Evolutionary conservation across 2,113 vertebrate genomes (phyloP), one percentile per base, ranked within the genome.

Genomic region (Butastur rufipennis): DNA sequence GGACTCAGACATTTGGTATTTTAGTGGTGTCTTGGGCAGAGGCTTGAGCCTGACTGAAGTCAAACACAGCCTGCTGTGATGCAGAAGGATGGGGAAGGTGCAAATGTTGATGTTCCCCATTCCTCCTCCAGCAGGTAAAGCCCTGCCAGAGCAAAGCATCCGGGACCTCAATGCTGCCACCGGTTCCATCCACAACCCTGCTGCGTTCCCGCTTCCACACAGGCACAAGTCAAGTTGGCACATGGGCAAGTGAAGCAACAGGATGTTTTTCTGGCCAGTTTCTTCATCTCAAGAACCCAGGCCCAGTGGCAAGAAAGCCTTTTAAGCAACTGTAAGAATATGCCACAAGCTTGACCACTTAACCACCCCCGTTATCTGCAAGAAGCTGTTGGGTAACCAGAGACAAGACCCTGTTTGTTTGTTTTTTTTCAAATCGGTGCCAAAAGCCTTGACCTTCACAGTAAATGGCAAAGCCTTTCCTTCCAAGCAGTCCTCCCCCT

Each of bases 191-290:
- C 86, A 32, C 47, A 36, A 0, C 72, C 52, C 56, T 2, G 3
- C 78, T 7, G 4, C 29, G 0, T 36, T 43, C 91, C 91, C 63
- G 27, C 65, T 21, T 21, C 47, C 21, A 22, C 3, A 1, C 56
- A 27, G 83, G 34, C 45, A 56, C 36, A 12, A 19, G 55, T 17
- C 65, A 43, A 55, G 88, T 8, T 58, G 71, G 79, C 70, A 47
- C 78, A 47, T 0, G 17, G 86, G 80, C 72, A 40, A 70, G 53
- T 95, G 94, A 93, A 73, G 91, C 78, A 94, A 97, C 45, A 26
- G 66, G 95, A 82, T 68, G 78, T 74, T 86, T 95, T 95, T 84
- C 83, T 93, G 73, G 61, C 55, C 47, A 55, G 58, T 94, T 95
- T 89, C 93, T 85, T 93, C 93, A 91, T 84, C 48, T 78, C 56